phyloP scores from a whole-genome alignment of 2,888 invertebrate species.

The Xestia sexstrigata region DNA sequence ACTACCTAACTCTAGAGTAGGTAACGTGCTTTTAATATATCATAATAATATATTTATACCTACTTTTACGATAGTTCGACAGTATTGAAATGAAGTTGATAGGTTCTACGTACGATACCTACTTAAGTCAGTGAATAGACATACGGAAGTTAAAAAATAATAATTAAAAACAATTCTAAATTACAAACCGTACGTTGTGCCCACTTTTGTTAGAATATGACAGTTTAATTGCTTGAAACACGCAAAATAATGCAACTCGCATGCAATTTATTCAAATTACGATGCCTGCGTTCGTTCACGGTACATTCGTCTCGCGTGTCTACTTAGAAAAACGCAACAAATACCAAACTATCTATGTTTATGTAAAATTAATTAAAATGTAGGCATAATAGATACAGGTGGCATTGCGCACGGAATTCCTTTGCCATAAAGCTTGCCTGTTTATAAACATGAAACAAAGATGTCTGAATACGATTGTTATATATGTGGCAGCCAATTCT shows the following conservation, averaged over 20 bases:
- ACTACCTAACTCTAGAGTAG: neutral
- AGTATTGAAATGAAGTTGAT: no score
- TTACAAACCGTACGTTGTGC: conserved; percentile 22
- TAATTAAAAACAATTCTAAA: conserved; percentile 19
- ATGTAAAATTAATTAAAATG: conserved; percentile 43
- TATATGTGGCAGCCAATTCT: no score
- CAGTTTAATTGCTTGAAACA: conserved; percentile 50
- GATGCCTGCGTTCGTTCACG: conserved; percentile 51
- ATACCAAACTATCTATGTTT: conserved; percentile 35
- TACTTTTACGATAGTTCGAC: neutral
- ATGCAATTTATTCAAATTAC: conserved; percentile 61
- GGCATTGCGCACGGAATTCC: conserved; percentile 50
- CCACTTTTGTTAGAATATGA: conserved; percentile 30
- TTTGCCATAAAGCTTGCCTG: conserved; percentile 32
- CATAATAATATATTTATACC: no score
- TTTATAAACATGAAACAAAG: conserved; percentile 10
- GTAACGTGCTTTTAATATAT: no score
- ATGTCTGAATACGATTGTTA: neutral
- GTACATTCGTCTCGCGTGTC: conserved; percentile 56
- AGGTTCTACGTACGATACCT: no score
- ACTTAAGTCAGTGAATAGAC: neutral
- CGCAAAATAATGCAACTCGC: conserved; percentile 61
- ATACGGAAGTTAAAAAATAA: conserved; percentile 44
- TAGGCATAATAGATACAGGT: conserved; percentile 28
- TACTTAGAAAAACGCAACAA: conserved; percentile 47